phyloP scores from a whole-genome alignment of 2,797 vertebrate genomes.

The Lagocephalus sceleratus region DNA sequence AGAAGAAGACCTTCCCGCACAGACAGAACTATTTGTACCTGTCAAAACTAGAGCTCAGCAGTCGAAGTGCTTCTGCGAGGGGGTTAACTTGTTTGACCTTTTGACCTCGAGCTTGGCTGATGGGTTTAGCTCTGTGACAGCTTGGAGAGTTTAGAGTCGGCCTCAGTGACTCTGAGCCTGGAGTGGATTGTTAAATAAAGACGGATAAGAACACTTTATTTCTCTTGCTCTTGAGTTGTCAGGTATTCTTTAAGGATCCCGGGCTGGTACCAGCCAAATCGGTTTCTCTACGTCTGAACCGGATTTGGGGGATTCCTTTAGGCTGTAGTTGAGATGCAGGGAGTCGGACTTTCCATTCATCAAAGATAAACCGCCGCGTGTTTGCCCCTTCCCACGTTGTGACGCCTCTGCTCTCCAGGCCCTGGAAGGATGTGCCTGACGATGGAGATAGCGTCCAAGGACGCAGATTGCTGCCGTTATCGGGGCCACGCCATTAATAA shows the following conservation, averaged over 20 bases:
- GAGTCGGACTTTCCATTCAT: constrained; percentile 47
- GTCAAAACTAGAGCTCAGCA: constrained; percentile 50
- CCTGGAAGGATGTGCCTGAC: constrained; percentile 55
- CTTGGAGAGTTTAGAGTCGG: constrained; percentile 6
- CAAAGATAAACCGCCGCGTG: constrained; percentile 44
- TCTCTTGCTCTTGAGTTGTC: background rate
- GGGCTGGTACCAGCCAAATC: no score
- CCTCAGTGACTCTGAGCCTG: constrained; percentile 5
- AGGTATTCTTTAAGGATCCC: no score
- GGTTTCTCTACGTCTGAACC: no score
- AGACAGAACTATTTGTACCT: constrained; percentile 54
- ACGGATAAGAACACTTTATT: constrained; percentile 3
- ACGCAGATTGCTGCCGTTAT: constrained; percentile 57
- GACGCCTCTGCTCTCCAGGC: constrained; percentile 43
- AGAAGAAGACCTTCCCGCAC: constrained; percentile 28
- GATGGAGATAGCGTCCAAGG: constrained; percentile 58
- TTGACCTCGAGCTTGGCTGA: constrained; percentile 33
- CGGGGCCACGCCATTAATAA: constrained; percentile 52
- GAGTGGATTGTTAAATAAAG: constrained; percentile 1
- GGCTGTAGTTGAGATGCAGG: constrained; percentile 21
- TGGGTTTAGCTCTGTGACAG: constrained; percentile 1
- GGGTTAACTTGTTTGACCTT: constrained; percentile 23
- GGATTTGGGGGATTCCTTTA: constrained; percentile 17
- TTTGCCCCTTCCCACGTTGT: constrained; percentile 31
- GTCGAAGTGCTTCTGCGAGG: constrained; percentile 33